Evolutionary conservation across 2,113 vertebrate species (phyloP), one percentile per base, ranked within the genome.

Genomic region (Campylorhamphus procurvoides): DNA sequence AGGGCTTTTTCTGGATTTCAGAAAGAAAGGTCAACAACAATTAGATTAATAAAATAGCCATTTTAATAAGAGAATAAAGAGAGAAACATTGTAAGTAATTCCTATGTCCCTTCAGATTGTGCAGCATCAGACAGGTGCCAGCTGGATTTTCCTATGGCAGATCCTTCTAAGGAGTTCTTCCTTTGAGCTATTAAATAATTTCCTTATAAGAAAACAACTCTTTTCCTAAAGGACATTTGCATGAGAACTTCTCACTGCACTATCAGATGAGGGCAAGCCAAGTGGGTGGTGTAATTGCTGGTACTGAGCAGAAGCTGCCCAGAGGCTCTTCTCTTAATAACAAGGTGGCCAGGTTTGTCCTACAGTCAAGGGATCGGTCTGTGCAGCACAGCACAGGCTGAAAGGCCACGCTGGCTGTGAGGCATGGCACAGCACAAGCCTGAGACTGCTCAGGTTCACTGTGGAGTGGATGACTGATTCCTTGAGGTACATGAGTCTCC

Each of bases 251-350:
- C n/a, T 78, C 0, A 7, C 22, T 39, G 40, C 31, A 6, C 66
- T 94, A 73, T 29, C 31, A 82, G 71, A 52, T 22, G 33, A 62
- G 28, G 49, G 46, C 33, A 71, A 78, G 40, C 37, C 42, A 46
- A 18, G 28, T 0, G 0, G 23, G 35, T 76, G 25, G 15, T 14
- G 12, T 7, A 47, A 33, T 28, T 31, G 5, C 40, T 52, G 58
- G 29, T 15, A 44, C 14, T 16, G 46, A 37, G 16, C 1, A 2
- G 14, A 24, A 86, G 23, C 58, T 63, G 33, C 25, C 33, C 0
- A 0, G 35, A 11, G 66, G 23, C 27, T 80, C 53, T 63, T 60
- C 37, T 59, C 31, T 50, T 40, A 15, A 52, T 3, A 9, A 18
- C 0, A 4, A 20, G 31, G 31, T 37, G 68, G 24, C 40, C 1